Conservation (phyloP, 2,113 vertebrate species). For the Bolborhynchus lineola region DNA sequence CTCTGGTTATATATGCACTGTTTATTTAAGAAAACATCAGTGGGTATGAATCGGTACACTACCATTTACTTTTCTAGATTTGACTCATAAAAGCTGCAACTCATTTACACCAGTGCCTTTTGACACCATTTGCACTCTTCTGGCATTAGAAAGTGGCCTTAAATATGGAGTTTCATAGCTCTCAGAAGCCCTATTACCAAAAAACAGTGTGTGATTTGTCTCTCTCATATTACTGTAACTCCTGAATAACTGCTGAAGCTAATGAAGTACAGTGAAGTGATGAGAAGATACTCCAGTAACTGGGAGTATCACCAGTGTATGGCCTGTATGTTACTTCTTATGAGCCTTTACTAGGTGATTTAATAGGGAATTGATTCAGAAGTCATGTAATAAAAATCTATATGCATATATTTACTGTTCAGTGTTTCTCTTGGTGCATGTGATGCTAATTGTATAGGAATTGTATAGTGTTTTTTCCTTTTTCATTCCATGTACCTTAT, state of each 20-base stretch:
- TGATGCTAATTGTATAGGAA: background rate
- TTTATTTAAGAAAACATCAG: background rate
- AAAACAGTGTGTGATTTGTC: background rate
- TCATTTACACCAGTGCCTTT: background rate
- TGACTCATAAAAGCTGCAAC: background rate
- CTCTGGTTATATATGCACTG: background rate
- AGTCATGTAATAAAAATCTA: background rate
- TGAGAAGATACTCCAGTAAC: background rate
- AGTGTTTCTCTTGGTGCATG: background rate
- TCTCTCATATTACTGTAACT: background rate
- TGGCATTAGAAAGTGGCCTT: background rate
- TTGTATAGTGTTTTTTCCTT: background rate
- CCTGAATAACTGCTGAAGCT: background rate
- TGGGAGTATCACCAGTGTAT: background rate
- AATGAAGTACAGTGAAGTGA: background rate
- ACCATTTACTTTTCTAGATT: background rate
- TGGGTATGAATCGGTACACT: background rate
- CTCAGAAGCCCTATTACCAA: background rate
- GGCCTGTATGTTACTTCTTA: background rate
- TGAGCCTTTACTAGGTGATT: background rate
- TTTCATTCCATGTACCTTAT: background rate
- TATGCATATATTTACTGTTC: background rate
- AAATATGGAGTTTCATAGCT: rapidly evolving
- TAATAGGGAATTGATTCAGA: background rate
- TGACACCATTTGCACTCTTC: background rate